Evolutionary conservation across 2,888 invertebrate genomes (phyloP), one percentile per base, ranked within the genome.

Genomic region (Acanthosepion esculentum): DNA sequence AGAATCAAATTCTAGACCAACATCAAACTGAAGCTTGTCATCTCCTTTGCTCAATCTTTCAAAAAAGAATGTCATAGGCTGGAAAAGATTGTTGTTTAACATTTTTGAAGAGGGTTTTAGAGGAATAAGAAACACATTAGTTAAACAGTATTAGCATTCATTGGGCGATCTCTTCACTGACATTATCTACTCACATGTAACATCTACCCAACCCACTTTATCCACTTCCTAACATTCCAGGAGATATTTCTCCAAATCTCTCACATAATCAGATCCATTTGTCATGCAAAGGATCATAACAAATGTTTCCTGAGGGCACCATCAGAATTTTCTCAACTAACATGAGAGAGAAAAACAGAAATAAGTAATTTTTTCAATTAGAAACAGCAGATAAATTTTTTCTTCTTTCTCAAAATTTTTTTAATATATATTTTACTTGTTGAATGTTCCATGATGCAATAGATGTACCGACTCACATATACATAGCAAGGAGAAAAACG

Each of bases 41-140:
- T 78, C 78, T 78, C 78, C 78, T 78, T 78, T 33, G n/a, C 78
- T 78, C 33, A 15, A 78, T n/a, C 78, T 78, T 78, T 78, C 78
- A 78, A n/a, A n/a, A 78, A 78, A 78, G 78, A 78, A 78, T 78
- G 78, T 78, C 78, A 78, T 78, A n/a, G 78, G 78, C 78, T 78
- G 78, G 78, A 78, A 78, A 78, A 33, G n/a, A 78, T 78, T 78
- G 78, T 78, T 78, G 78, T 78, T n/a, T 78, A n/a, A n/a, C 78
- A 78, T 78, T 78, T 78, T 78, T 78, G n/a, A 33, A 78, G 78
- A 15, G 78, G 78, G 15, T 78, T 33, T 78, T 78, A 78, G n/a
- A 33, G 78, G 78, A n/a, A 78, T 78, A 78, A 78, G n/a, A n/a
- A 78, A 78, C n/a, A 33, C 78, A 78, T 78, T 78, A 78, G 78